Conservation (phyloP, 2,113 vertebrate species). For the Calypte anna region DNA sequence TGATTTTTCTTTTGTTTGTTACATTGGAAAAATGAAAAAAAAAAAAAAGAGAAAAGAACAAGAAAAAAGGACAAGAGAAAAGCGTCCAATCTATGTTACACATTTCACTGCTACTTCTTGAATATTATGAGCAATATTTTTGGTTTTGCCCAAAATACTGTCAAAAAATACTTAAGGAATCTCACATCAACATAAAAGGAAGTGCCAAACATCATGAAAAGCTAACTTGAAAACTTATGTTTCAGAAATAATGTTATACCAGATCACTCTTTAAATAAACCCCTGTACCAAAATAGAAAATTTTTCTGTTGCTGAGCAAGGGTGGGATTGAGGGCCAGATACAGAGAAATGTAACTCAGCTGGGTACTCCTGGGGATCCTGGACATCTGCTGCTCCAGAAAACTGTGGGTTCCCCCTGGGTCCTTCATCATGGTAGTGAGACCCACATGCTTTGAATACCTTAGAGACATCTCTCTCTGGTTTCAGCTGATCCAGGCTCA, state of each 20-base stretch:
- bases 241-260: neutral
- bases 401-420: neutral
- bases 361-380: neutral
- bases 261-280: neutral
- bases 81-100: fast-evolving
- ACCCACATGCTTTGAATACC: neutral
- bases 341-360: fast-evolving
- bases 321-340: neutral
- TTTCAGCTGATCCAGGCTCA: neutral
- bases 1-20: neutral
- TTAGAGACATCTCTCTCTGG: neutral
- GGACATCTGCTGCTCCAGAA: neutral
- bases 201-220: neutral
- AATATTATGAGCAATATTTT: neutral
- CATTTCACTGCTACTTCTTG: neutral
- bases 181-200: neutral
- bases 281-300: neutral
- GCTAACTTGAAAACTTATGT: neutral
- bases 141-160: neutral
- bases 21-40: neutral
- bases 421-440: neutral
- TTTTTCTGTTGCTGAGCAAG: neutral
- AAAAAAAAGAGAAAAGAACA: neutral
- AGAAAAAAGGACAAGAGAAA: too few species aligned
- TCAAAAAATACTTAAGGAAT: neutral